phyloP scores from a whole-genome alignment of 2,888 invertebrate species.

The Ganaspis brasiliensis region DNA sequence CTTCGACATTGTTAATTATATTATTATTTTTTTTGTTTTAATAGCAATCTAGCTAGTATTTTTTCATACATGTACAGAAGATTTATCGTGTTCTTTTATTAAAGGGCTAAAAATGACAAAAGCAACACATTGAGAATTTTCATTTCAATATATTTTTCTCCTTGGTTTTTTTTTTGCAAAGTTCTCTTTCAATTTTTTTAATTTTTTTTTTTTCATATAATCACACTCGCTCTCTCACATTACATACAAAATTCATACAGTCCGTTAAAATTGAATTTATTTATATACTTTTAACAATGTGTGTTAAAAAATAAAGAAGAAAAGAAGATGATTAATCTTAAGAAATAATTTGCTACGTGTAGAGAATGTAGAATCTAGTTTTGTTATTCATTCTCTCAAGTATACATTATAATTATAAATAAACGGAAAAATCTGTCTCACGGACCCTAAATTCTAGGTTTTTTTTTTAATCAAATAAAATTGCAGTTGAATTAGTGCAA shows the following conservation, averaged over 20 bases:
- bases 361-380: too few relatives aligned
- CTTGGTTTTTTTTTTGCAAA: too few relatives aligned
- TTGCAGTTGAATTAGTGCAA: neutral
- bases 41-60: conserved; percentile 74
- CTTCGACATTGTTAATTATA: too few relatives aligned
- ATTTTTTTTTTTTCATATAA: too few relatives aligned
- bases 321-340: conserved; percentile 27
- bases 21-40: too few relatives aligned
- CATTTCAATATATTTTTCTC: too few relatives aligned
- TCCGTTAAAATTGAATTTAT: conserved; percentile 68
- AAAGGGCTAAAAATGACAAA: too few relatives aligned
- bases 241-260: conserved; percentile 75
- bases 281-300: conserved; percentile 58
- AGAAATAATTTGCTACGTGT: conserved; percentile 20
- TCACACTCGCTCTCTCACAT: conserved; percentile 69
- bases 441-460: conserved; percentile 5
- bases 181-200: too few relatives aligned
- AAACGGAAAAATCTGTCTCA: neutral
- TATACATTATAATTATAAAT: conserved; percentile 20
- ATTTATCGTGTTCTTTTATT: conserved; percentile 2
- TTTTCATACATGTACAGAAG: conserved; percentile 79
- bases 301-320: conserved; percentile 60
- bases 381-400: too few relatives aligned
- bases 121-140: too few relatives aligned
- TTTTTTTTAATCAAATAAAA: neutral